These are phyloP conservation scores for Sisor rabdophorus DNA, from an alignment of 2,113 vertebrate genomes.

Conservation along the genomic window DNA sequence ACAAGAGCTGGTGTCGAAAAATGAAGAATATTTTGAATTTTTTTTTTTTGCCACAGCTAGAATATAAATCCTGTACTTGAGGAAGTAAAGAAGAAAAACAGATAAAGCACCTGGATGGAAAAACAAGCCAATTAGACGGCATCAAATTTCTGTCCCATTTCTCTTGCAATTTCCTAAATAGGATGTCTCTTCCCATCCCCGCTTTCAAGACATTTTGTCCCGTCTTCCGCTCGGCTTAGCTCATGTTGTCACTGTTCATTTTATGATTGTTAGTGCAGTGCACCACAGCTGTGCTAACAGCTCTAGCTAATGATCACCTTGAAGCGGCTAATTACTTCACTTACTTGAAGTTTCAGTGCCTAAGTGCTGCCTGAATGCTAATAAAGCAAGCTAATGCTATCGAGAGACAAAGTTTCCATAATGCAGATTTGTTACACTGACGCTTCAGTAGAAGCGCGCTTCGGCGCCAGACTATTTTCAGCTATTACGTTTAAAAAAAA, in stretches of 20 bases:
- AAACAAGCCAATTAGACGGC: conserved; percentile 36
- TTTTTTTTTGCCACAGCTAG: conserved; percentile 24
- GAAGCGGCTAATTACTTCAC: conserved; percentile 42
- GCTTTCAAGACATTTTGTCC: conserved; percentile 36
- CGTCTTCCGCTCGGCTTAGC: conserved; percentile 23
- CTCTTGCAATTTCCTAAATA: conserved; percentile 12
- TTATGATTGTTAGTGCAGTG: conserved; percentile 37
- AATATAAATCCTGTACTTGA: conserved; percentile 38
- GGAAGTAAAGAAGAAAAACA: conserved; percentile 30
- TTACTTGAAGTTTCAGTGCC: conserved; percentile 41
- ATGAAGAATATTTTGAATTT: conserved; percentile 36
- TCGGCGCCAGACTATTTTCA: conserved; percentile 6
- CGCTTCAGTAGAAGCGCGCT: conserved; percentile 3
- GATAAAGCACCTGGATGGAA: conserved; percentile 34
- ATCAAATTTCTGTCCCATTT: conserved; percentile 31
- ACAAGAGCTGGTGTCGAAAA: conserved; percentile 30
- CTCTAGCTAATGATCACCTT: conserved; percentile 41
- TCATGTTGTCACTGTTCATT: conserved; percentile 36
- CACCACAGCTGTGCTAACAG: conserved; percentile 41
- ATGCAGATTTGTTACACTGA: conserved; percentile 28
- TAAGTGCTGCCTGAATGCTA: conserved; percentile 43
- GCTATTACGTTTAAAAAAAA: not conserved
- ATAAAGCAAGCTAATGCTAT: conserved; percentile 38
- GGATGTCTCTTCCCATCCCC: conserved; percentile 6
- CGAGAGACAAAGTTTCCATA: conserved; percentile 26